phyloP scores from a whole-genome alignment of 2,888 invertebrate species.

The Clistopyga incitator region DNA sequence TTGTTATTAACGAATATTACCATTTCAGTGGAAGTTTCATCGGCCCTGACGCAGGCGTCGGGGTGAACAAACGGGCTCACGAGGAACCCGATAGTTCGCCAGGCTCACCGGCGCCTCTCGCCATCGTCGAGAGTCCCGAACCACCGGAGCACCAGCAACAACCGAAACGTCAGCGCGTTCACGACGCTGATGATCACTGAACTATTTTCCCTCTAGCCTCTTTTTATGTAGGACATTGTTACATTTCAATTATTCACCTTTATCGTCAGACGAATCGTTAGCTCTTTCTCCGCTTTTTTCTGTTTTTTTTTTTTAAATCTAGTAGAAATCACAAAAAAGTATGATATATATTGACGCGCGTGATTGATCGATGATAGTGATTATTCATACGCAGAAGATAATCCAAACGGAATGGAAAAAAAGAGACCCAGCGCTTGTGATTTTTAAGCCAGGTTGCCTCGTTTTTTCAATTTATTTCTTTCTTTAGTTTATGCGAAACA shows the following conservation, averaged over 20 bases:
- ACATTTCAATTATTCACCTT: conserved; percentile 77
- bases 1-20: not conserved
- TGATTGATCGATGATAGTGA: conserved; percentile 32
- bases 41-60: conserved; percentile 82
- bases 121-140: conserved; percentile 83
- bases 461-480: conserved; percentile 40
- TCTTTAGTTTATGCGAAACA: conserved; percentile 5
- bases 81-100: conserved; percentile 83
- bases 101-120: conserved; percentile 82
- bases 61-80: conserved; percentile 80
- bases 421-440: not conserved
- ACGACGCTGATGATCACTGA: conserved; percentile 83
- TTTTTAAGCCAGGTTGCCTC: not conserved
- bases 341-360: conserved; percentile 23
- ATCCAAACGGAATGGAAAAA: conserved; percentile 16
- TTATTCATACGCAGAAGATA: conserved; percentile 1
- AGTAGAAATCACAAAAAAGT: conserved; percentile 7
- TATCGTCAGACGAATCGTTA: conserved; percentile 76
- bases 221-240: conserved; percentile 81
- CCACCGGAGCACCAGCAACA: conserved; percentile 77
- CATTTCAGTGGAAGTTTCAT: conserved; percentile 81
- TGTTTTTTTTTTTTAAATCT: conserved; percentile 43
- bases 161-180: conserved; percentile 82
- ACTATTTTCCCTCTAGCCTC: conserved; percentile 73
- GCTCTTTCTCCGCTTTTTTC: conserved; percentile 71